Evolutionary conservation across 2,113 vertebrate species (phyloP), one percentile per base, ranked within the genome.

Genomic region (Felis chaus): DNA sequence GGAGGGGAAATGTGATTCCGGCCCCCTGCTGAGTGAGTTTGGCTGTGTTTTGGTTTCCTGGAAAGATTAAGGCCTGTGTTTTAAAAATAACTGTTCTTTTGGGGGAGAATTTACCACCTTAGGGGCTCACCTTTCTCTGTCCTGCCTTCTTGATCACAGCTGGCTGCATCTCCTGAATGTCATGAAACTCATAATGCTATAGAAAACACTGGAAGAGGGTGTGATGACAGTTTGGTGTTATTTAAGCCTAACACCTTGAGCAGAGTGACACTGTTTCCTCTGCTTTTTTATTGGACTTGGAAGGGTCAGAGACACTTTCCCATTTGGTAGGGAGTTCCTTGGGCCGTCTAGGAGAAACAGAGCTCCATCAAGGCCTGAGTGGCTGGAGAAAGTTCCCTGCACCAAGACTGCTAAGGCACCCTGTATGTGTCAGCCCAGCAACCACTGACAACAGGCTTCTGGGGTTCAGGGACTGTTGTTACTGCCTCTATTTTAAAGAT

Each of bases 41-140:
- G 96, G 91, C 94, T 97, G 76, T 97, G 94, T 96, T 98, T 97
- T 85, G 90, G 80, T 98, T 98, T 98, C 97, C 97, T 98, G 98
- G 97, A 98, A 98, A 97, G 97, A 97, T 82, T 83, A 80, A 96
- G 81, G 39, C 53, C 57, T 92, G 71, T 86, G 63, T 86, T 94
- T 96, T 96, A 69, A 57, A 97, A 97, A 91, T 74, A 91, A 94
- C 80, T 63, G 61, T 13, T 5, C n/a, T 80, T 76, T 39, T 14
- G 23, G 39, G 83, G 88, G 41, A 33, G 45, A 71, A 85, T 79
- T 86, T 36, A 41, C 80, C 45, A 36, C 63, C 3, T 0, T 1
- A 8, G 82, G 39, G 78, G 12, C 8, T 63, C 33, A 19, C 19
- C 74, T 91, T 90, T 79, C 57, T 13, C n/a, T 23, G 15, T 33